Evolutionary conservation across 2,888 invertebrate genomes (phyloP), one percentile per base, ranked within the genome.

Genomic region (Pyrgus malvae): DNA sequence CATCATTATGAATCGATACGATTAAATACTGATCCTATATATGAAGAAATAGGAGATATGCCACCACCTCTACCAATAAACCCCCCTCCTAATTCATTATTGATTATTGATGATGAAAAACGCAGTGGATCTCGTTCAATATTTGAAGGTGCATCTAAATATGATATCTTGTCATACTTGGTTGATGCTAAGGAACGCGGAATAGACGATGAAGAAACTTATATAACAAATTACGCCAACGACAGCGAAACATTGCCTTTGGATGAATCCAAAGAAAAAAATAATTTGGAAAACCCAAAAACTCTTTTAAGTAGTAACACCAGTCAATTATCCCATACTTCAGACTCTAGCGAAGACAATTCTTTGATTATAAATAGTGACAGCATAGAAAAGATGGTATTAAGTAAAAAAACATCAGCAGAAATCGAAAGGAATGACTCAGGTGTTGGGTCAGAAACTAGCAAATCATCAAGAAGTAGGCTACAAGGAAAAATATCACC

Each of bases 401-500:
- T 88, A 7, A 91, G 86, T 64, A 92, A 92, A 65, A 93, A 93
- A 68, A 86, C 92, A 23, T 90, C 92, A 6, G 93, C 93, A 2
- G 97, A 97, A 78, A 95, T 97, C 64, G 97, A 97, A 87, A 92
- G 98, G 62, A 97, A 97, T 72, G 97, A 97, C 79, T 97, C 97
- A 12, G 98, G 97, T 1, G 97, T 97, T 1, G 97, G 97, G 44
- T 97, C 97, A 2, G 97, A 97, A 80, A 97, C 97, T 5, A 96
- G 96, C 76, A 96, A 96, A 78, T 94, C 95, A 54, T 95, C 96
- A 53, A 92, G 96, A 67, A 95, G 95, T 76, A 92, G 94, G 76
- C 92, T 94, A 65, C 92, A 94, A 84, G 93, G 81, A 62, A 92
- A 92, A 82, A 89, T 82, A 66, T 83, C 82, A 60, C 88, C 86